Evolutionary conservation across 2,888 invertebrate species (phyloP), one percentile per base, ranked within the genome.

Genomic region (Endotricha flammealis): DNA sequence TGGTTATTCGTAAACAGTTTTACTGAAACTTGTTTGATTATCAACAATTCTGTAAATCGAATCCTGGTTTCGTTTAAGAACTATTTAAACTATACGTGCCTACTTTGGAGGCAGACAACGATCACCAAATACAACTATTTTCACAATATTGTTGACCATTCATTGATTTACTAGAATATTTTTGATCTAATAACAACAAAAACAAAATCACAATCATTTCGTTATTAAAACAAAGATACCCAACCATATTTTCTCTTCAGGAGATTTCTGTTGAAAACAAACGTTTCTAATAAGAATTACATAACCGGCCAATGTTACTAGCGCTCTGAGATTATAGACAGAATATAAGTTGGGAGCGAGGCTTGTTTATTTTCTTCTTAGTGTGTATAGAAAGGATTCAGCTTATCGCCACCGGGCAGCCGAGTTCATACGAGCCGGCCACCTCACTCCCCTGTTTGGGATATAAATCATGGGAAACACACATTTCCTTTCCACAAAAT

Each of bases 391-490:
- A 67, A 70, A 65, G 73, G 72, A 69, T 75, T 68, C 65, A 63
- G 79, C 82, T 85, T 83, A 85, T 86, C 85, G 82, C 77, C 70
- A 57, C 45, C 69, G 74, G 75, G 61, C 85, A 85, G 82, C 68
- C 70, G 57, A 62, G 64, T 59, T 72, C 71, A 67, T 71, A 67
- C 61, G 65, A 59, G 53, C 61, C 62, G 65, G 62, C 69, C 67
- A 71, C 66, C 75, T 75, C 73, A 53, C 67, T 63, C 73, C 72
- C 70, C 71, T 70, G 66, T 77, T 76, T 64, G 68, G 72, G 70
- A 72, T 71, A 82, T 85, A 83, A 83, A 85, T 85, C 81, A 82
- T 81, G 69, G 62, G 65, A 73, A 81, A 79, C 78, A 80, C 82
- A 81, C 78, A 82, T 82, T 81, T 76, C 75, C 81, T 81, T 67